Percentiles rank a stretch among this genome's conserved stretches.
phyloP scores from a whole-genome alignment of 2,113 vertebrate genomes.

The Megaceryle torquata region DNA sequence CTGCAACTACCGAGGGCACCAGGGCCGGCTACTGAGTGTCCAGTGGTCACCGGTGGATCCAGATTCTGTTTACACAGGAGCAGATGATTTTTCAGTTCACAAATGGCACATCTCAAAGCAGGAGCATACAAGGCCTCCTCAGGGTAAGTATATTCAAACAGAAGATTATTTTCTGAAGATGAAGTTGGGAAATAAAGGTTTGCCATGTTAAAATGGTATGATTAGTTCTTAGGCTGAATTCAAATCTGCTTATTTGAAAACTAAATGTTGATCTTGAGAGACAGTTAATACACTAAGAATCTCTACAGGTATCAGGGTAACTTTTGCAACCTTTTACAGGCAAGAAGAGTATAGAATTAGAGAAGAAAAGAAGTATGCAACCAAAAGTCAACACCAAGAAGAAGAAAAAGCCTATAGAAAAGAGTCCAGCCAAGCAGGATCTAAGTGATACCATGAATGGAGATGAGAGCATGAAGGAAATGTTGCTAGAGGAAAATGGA shows the following conservation, averaged over 20 bases:
- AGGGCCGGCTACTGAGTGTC: constrained; percentile 85
- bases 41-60: constrained; percentile 91
- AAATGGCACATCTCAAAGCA: constrained; percentile 89
- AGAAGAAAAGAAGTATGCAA: constrained; percentile 80
- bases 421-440: constrained; percentile 46
- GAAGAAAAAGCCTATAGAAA: constrained; percentile 76
- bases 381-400: constrained; percentile 83
- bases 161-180: not conserved
- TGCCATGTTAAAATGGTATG: not conserved
- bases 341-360: constrained; percentile 86
- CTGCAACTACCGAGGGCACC: constrained; percentile 91
- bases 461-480: constrained; percentile 49
- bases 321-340: constrained; percentile 70
- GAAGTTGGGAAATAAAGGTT: not conserved
- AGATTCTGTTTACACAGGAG: constrained; percentile 90
- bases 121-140: constrained; percentile 85
- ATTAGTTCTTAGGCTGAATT: not conserved
- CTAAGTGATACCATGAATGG: constrained; percentile 57
- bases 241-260: not conserved
- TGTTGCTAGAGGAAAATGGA: constrained; percentile 55
- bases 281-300: not conserved
- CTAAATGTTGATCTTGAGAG: not conserved
- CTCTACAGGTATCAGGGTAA: not conserved
- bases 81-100: constrained; percentile 92
- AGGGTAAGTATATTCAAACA: constrained; percentile 73